A percentile compares a stretch with the other conserved stretches of the same genome.
phyloP scores from a whole-genome alignment of 2,888 invertebrate species.

The Agrilus mali region DNA sequence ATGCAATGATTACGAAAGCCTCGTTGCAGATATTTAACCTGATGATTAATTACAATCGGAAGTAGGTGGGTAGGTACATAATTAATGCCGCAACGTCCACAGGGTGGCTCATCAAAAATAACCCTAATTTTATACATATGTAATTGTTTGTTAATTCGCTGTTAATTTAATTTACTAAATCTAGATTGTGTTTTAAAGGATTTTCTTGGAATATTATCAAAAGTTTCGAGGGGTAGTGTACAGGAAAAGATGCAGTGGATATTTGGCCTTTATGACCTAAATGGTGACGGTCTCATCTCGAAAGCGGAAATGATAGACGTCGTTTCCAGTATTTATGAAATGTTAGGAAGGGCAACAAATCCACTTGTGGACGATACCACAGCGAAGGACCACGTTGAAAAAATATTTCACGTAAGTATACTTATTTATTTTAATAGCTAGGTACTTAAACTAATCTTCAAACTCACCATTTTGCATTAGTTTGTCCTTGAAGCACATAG shows the following conservation, averaged over 20 bases:
- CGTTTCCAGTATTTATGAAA: constrained; percentile 73
- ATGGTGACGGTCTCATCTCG: constrained; percentile 75
- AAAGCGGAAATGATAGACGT: constrained; percentile 76
- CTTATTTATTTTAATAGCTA: neutral
- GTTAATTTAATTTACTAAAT: neutral
- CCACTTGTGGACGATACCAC: constrained; percentile 60
- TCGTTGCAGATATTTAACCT: neutral
- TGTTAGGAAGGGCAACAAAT: constrained; percentile 67
- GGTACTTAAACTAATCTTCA: neutral
- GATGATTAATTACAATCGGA: too few relatives aligned
- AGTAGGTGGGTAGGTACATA: too few relatives aligned
- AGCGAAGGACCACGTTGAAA: constrained; percentile 73
- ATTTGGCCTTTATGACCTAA: constrained; percentile 76
- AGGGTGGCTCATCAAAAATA: too few relatives aligned
- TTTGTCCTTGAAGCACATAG: too few relatives aligned
- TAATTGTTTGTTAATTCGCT: too few relatives aligned
- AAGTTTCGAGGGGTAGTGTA: constrained; percentile 69
- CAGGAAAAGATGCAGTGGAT: constrained; percentile 84
- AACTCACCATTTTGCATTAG: neutral
- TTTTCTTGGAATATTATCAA: constrained; percentile 70
- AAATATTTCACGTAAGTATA: constrained; percentile 66
- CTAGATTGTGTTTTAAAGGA: constrained; percentile 44
- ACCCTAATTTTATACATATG: too few relatives aligned
- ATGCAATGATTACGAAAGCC: neutral
- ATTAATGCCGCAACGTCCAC: too few relatives aligned